phyloP scores from a whole-genome alignment of 2,113 vertebrate species.

The Prionailurus viverrinus region DNA sequence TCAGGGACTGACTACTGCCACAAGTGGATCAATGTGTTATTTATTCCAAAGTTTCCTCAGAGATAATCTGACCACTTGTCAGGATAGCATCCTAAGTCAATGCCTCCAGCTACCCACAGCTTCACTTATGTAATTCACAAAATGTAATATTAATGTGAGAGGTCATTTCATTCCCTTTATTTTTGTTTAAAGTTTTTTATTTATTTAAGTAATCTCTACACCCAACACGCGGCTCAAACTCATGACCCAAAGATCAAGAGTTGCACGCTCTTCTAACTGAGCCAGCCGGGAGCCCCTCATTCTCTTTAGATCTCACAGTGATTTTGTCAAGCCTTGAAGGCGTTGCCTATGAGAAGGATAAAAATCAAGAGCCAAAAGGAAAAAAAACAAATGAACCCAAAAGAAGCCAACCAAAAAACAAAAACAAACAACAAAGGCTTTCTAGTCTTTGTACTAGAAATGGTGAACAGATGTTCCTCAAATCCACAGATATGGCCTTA shows the following conservation, averaged over 20 bases:
- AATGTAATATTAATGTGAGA: not conserved
- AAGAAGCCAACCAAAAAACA: not conserved
- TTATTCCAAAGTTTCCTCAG: not conserved
- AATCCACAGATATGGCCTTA: constrained; percentile 30
- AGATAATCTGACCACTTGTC: not conserved
- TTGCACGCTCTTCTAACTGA: no score
- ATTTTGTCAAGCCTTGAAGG: not conserved
- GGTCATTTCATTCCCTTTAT: not conserved
- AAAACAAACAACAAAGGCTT: not conserved
- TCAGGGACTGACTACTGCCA: no score
- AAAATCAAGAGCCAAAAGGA: not conserved
- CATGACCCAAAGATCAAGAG: no score
- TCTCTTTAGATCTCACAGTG: not conserved
- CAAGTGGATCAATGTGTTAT: not conserved
- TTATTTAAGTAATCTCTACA: no score
- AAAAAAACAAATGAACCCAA: not conserved
- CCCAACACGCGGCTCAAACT: no score
- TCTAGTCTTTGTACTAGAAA: constrained; percentile 27
- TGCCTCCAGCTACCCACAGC: not conserved
- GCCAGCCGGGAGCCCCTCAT: not conserved
- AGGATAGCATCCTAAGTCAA: not conserved
- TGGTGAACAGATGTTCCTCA: not conserved
- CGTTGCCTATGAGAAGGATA: not conserved
- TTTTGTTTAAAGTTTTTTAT: no score
- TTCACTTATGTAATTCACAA: not conserved